A percentile compares a stretch with the other conserved stretches of the same genome.
phyloP scores from a whole-genome alignment of 2,797 vertebrate genomes.

The Sebastes goodei region DNA sequence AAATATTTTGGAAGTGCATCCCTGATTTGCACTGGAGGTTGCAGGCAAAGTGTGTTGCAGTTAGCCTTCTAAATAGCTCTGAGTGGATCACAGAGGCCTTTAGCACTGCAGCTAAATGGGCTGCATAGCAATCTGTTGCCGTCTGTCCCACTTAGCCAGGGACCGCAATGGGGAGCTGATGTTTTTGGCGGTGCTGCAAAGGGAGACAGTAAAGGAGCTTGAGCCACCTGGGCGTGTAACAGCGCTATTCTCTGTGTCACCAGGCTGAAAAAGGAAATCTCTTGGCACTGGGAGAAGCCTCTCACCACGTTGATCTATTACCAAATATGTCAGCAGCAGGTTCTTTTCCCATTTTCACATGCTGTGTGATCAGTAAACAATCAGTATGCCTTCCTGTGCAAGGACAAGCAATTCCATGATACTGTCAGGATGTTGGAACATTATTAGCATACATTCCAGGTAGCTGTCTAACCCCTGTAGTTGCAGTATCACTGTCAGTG shows the following conservation, averaged over 20 bases:
- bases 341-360: conserved; percentile 3
- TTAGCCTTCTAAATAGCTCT: conserved; percentile 57
- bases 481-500: neutral
- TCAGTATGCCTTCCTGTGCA: neutral
- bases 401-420: neutral
- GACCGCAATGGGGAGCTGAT: conserved; percentile 34
- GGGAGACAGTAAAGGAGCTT: conserved; percentile 31
- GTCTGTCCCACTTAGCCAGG: conserved; percentile 70
- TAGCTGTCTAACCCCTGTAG: conserved; percentile 21
- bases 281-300: neutral
- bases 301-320: conserved; percentile 20
- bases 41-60: conserved; percentile 28
- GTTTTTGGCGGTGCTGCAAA: conserved; percentile 37
- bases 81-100: conserved; percentile 63
- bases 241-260: conserved; percentile 10
- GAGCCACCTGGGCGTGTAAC: conserved; percentile 18
- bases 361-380: conserved; percentile 30
- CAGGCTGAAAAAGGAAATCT: conserved; percentile 24
- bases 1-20: conserved; percentile 21
- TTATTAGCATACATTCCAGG: conserved; percentile 28
- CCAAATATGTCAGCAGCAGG: neutral
- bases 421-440: conserved; percentile 24
- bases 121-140: conserved; percentile 76
- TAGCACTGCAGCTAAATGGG: conserved; percentile 65
- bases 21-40: conserved; percentile 24